Base-by-base conservation (phyloP, 2,888 invertebrate genomes). In the Erpobdella octoculata region DNA sequence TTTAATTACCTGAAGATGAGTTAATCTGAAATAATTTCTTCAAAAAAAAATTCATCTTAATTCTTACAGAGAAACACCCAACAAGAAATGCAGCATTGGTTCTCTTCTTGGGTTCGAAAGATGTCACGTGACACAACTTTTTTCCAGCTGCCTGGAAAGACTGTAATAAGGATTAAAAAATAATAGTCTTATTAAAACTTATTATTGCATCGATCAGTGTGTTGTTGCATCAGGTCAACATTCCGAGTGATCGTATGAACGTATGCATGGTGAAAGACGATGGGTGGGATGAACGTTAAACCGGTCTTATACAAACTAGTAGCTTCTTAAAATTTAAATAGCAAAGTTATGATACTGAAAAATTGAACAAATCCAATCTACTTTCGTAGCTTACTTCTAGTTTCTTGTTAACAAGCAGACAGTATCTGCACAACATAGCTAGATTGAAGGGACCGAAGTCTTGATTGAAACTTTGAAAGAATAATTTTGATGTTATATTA, bases 401-500 rank as follows among this genome's bases (percentile, higher is more conserved):
- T 83, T 90, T 90, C 76, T 88, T 88, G 81, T 90, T 91, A 73
- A 96, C 86, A 80, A 89, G 91, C 78, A 88, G 88, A 84, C 95
- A 96, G 83, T 91, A 92, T 82, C 91, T 89, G 85, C 93, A 95
- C 75, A 98, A 85, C 86, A 93, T 92, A 77, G 92, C 92, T 80
- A 97, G 87, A 85, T 96, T 97, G 76, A 96, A 86, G 0, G 97
- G 98, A 0, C 98, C 98, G 84, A 97, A 98, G 85, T 98, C 98
- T 78, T 90, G 89, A 85, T 93, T 96, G 76, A 83, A 83, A 75
- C 83, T 83, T 79, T 70, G 79, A 79, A 15, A 62, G 21, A 61
- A 72, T 59, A 38, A 64, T 25, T 65, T 21, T 41, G 4, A 21
- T 68, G 37, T 2, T 59, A 31, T 15, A 2, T n/a, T 12, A 36